Conservation (phyloP, 1,140 invertebrate species). For the Drosophila tsacasi region DNA sequence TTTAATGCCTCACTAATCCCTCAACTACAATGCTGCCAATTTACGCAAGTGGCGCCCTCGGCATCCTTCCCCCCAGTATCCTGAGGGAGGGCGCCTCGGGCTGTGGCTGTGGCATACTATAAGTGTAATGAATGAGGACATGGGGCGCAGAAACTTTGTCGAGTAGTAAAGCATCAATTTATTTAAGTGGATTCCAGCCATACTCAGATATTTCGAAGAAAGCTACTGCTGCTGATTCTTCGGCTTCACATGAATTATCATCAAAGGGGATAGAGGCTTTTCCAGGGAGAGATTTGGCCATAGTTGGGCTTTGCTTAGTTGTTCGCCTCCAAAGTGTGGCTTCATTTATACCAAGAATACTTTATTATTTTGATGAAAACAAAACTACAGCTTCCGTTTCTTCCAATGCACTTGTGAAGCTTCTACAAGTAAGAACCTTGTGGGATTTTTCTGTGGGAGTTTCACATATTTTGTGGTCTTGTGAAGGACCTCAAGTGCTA, state of each 20-base stretch:
- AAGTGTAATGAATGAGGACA: slow-evolving; percentile 65
- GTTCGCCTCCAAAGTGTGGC: not conserved
- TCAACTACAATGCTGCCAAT: slow-evolving; percentile 83
- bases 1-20: slow-evolving; percentile 82
- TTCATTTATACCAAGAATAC: not conserved
- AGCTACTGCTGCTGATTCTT: slow-evolving; percentile 10
- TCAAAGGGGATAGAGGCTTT: slow-evolving; percentile 16
- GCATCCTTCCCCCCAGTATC: not conserved
- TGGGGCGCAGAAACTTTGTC: slow-evolving; percentile 45
- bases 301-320: slow-evolving; percentile 2
- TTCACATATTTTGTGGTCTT: slow-evolving; percentile 8
- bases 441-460: not conserved
- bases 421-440: slow-evolving; percentile 1
- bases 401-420: not conserved
- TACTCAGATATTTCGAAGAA: slow-evolving; percentile 54
- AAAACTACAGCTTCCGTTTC: not conserved
- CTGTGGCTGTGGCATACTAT: slow-evolving; percentile 39
- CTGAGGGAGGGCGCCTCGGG: slow-evolving; percentile 14
- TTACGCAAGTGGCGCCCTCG: slow-evolving; percentile 73
- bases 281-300: not conserved
- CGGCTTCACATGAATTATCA: slow-evolving; percentile 21
- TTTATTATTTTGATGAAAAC: not conserved
- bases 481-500: slow-evolving; percentile 1
- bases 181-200: slow-evolving; percentile 75
- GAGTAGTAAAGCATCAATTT: slow-evolving; percentile 76